These are phyloP conservation scores for Sphaeridia pumilis DNA, from an alignment of 2,888 invertebrate species.

Conservation along the genomic window DNA sequence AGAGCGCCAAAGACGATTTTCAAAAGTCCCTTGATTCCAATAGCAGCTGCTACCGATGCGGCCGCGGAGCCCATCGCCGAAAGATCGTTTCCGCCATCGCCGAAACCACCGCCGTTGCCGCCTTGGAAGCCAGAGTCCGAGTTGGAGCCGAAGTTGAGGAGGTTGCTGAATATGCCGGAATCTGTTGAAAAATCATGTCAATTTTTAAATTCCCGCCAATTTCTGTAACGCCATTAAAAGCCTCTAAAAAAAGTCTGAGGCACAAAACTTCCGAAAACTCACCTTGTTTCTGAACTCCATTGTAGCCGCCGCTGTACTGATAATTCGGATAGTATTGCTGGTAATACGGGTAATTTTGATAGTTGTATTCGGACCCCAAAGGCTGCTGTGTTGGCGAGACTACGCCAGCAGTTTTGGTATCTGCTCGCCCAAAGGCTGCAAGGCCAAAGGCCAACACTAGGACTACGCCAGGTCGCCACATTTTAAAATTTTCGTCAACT, in stretches of 20 bases:
- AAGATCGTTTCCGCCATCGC: not conserved
- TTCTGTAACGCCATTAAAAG: not conserved
- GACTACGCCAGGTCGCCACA: too few species aligned
- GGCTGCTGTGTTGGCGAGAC: too few species aligned
- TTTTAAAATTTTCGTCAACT: too few species aligned
- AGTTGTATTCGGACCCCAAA: not conserved
- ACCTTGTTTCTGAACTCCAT: not conserved
- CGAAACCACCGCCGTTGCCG: not conserved
- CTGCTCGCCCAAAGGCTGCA: too few species aligned
- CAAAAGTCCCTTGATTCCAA: not conserved
- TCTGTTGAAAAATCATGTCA: not conserved
- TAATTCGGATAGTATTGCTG: not conserved
- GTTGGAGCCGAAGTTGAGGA: not conserved
- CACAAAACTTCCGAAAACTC: not conserved
- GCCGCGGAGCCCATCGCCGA: not conserved
- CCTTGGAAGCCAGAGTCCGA: not conserved
- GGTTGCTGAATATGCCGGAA: not conserved
- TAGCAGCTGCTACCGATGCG: not conserved
- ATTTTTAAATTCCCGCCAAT: not conserved
- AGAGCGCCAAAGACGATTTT: not conserved
- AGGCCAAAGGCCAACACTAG: too few species aligned
- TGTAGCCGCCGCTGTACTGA: not conserved
- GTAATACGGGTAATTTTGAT: not conserved
- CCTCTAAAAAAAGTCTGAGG: not conserved
- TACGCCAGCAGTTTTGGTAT: too few species aligned